Conservation (phyloP, 2,797 vertebrate species). For the Pseudochaenichthys georgianus region DNA sequence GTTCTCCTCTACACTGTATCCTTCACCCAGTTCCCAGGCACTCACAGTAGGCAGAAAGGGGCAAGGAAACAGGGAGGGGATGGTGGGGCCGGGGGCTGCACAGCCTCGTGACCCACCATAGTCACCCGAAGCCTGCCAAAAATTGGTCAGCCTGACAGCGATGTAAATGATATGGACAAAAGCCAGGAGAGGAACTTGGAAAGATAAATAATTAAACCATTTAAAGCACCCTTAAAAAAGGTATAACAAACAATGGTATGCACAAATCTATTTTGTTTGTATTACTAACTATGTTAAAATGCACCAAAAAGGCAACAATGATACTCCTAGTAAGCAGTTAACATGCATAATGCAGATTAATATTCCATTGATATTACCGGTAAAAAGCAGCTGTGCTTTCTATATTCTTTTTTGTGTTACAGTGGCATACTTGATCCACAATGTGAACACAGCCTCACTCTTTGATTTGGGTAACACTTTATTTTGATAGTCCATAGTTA, state of each 20-base stretch:
- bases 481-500: too few species aligned
- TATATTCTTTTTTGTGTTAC: too few species aligned
- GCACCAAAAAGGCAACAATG: too few species aligned
- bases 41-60: constrained; percentile 11
- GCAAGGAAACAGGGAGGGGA: constrained; percentile 39
- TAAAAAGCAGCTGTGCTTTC: too few species aligned
- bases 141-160: neutral
- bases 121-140: constrained; percentile 8
- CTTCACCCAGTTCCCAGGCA: constrained; percentile 59
- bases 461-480: too few species aligned
- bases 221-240: neutral
- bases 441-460: too few species aligned
- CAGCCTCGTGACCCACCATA: constrained; percentile 54
- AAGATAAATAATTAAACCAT: neutral
- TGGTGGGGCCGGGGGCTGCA: constrained; percentile 22
- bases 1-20: constrained; percentile 30
- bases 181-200: neutral
- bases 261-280: neutral
- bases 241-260: neutral
- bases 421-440: too few species aligned
- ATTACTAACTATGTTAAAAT: too few species aligned
- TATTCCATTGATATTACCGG: too few species aligned
- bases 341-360: too few species aligned
- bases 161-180: constrained; percentile 15
- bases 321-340: too few species aligned